phyloP scores from a whole-genome alignment of 2,888 invertebrate species.

The Lypha dubia region DNA sequence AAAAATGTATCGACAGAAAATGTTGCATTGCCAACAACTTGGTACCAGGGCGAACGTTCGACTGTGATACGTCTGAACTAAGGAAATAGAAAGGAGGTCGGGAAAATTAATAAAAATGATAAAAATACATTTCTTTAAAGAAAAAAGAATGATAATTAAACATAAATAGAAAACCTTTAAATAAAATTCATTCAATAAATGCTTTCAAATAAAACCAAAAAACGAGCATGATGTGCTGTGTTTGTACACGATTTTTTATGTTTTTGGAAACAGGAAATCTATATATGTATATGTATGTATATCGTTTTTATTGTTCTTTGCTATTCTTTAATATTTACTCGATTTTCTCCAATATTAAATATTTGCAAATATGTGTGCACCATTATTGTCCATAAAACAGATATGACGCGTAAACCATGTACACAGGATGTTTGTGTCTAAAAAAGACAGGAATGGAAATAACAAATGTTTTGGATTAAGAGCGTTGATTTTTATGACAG shows the following conservation, averaged over 20 bases:
- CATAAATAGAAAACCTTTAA: slow-evolving; percentile 2
- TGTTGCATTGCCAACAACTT: slow-evolving; percentile 92
- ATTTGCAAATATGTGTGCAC: slow-evolving; percentile 93
- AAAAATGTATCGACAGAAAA: slow-evolving; percentile 95
- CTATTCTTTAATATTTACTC: slow-evolving; percentile 75
- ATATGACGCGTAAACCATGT: slow-evolving; percentile 91
- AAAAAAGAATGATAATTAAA: not conserved
- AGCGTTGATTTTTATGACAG: not conserved
- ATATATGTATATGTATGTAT: no score
- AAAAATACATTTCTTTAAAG: not conserved
- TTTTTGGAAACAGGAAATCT: slow-evolving; percentile 7
- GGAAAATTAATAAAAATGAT: not conserved
- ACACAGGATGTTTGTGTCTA: slow-evolving; percentile 89
- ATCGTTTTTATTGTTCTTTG: slow-evolving; percentile 12
- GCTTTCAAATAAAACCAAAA: not conserved
- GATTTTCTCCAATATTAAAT: slow-evolving; percentile 89
- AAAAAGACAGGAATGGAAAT: slow-evolving; percentile 72
- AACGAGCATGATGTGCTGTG: not conserved
- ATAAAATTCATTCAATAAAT: not conserved
- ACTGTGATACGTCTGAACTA: slow-evolving; percentile 89
- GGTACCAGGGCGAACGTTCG: slow-evolving; percentile 90
- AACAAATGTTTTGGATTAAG: slow-evolving; percentile 41
- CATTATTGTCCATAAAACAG: slow-evolving; percentile 92
- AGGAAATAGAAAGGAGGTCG: not conserved
- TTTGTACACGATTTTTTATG: not conserved